Evolutionary conservation across 2,888 invertebrate genomes (phyloP), one percentile per base, ranked within the genome.

Genomic region (Heliconius sara): DNA sequence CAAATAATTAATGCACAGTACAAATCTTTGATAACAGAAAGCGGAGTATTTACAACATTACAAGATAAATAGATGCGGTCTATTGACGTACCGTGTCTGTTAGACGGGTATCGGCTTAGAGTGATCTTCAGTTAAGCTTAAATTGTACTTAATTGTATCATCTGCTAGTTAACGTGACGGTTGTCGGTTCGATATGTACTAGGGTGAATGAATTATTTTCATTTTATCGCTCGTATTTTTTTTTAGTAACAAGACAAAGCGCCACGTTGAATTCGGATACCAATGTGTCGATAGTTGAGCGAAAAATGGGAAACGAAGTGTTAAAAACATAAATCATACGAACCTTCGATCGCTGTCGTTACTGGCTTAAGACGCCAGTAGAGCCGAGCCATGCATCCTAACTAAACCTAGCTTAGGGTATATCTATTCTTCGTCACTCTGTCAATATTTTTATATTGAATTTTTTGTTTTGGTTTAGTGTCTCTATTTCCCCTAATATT

Each of bases 301-400:
- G 4, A 2, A 47, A 47, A 47, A 4, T 43, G 13, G 43, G 43
- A 0, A 47, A 47, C 3, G 13, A 47, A 13, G 43, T 47, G 4
- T 47, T 13, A 47, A 47, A 1, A 39, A 9, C 34, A 9, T 34
- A 70, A 70, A 70, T 43, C 43, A 70, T 70, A 43, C 2, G 39
- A 70, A 43, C 68, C 43, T 70, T 43, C 68, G 39, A 43, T 70
- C 68, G 25, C 25, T 70, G 25, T 70, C 68, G 43, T 12, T 70
- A 39, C 68, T 43, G 30, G 30, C 30, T 30, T 30, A 70, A 70
- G 68, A 70, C 68, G 68, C 68, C 39, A 43, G n/a, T 34, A 67
- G 16, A 70, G 68, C 25, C 68, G n/a, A 25, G 68, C n/a, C 16
- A 70, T 70, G n/a, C 19, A 70, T 43, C 43, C 68, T 70, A 25